Evolutionary conservation across 2,888 invertebrate species (phyloP).

Genomic region (Noctua janthe): DNA sequence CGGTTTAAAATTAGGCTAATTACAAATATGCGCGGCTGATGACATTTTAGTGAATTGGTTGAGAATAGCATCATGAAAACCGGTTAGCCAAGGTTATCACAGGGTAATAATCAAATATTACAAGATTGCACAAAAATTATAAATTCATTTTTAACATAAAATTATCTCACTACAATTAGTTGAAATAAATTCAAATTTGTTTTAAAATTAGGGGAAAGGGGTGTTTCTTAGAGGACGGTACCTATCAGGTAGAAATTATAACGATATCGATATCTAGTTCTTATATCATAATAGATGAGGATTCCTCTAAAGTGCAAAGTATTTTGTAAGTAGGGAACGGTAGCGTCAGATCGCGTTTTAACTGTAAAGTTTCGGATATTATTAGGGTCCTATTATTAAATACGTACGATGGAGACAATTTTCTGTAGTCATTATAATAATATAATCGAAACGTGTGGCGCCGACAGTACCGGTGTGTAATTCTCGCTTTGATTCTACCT

Average conservation of each 20-base stretch:
- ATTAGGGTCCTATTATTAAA: conserved; percentile 71
- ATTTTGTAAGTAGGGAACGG: conserved; percentile 70
- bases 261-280: conserved; percentile 55
- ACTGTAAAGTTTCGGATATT: conserved; percentile 62
- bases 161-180: conserved; percentile 54
- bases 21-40: conserved; percentile 29
- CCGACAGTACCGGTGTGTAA: conserved; percentile 46
- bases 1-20: conserved; percentile 31
- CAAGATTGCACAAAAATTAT: conserved; percentile 75
- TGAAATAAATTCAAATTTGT: conserved; percentile 51
- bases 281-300: conserved; percentile 41
- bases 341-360: conserved; percentile 62
- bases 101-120: conserved; percentile 78
- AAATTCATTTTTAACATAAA: conserved; percentile 54
- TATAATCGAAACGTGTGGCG: conserved; percentile 29
- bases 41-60: conserved; percentile 55
- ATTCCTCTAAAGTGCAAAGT: conserved; percentile 72
- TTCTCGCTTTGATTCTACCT: conserved; percentile 57
- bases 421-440: conserved; percentile 56
- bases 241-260: conserved; percentile 53
- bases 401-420: conserved; percentile 64
- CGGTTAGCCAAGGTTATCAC: conserved; percentile 82
- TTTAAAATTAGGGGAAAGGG: conserved; percentile 52
- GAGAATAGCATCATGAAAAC: conserved; percentile 65
- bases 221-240: conserved; percentile 58